phyloP scores from a whole-genome alignment of 1,140 invertebrate genomes.

The Drosophila mojavensis region DNA sequence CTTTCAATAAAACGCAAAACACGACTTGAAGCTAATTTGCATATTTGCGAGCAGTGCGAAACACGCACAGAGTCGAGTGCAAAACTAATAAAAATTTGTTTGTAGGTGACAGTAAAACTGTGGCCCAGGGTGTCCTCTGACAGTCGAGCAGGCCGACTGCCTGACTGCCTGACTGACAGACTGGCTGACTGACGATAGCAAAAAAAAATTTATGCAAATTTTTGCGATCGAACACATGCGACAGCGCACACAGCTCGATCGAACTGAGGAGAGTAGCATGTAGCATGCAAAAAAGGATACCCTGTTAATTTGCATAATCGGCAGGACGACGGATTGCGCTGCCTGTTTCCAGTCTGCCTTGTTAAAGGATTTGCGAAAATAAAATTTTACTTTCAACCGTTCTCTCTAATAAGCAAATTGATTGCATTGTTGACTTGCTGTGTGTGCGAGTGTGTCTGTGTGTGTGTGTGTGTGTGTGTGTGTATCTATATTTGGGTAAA shows the following conservation, averaged over 20 bases:
- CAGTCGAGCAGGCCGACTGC: not conserved
- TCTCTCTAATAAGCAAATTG: slow-evolving; percentile 64
- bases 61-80: slow-evolving; percentile 58
- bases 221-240: slow-evolving; percentile 52
- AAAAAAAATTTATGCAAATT: slow-evolving; percentile 75
- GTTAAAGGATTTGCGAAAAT: slow-evolving; percentile 78
- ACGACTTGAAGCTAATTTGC: slow-evolving; percentile 80
- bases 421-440: slow-evolving; percentile 74
- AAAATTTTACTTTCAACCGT: slow-evolving; percentile 50
- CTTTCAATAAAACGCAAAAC: slow-evolving; percentile 59
- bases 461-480: slow-evolving; percentile 54
- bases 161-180: too few species aligned
- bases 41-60: slow-evolving; percentile 65
- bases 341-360: slow-evolving; percentile 47
- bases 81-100: slow-evolving; percentile 74
- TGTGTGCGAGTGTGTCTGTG: slow-evolving; percentile 20
- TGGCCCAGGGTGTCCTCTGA: slow-evolving; percentile 25
- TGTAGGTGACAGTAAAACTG: slow-evolving; percentile 52
- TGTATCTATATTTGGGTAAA: slow-evolving; percentile 54
- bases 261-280: slow-evolving; percentile 14
- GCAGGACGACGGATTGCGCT: slow-evolving; percentile 22
- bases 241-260: slow-evolving; percentile 39
- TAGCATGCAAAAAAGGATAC: slow-evolving; percentile 41
- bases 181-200: slow-evolving; percentile 26
- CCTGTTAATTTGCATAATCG: slow-evolving; percentile 76